Base-by-base conservation (phyloP, 2,888 invertebrate species). In the Nomada hirtipes region DNA sequence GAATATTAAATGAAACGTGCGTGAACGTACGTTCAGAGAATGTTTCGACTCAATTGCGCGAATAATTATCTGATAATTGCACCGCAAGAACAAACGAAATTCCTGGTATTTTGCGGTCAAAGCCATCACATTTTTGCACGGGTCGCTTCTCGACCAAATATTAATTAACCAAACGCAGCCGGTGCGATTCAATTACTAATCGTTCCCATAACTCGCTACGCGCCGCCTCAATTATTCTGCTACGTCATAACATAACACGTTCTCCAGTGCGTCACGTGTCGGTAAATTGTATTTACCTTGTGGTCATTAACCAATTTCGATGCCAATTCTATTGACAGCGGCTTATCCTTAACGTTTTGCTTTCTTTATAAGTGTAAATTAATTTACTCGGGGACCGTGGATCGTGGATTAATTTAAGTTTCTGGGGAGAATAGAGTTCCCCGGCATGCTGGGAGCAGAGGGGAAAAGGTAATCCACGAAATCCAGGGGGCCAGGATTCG, bases 121-220 rank as follows among this genome's bases (percentile, higher is more conserved):
- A 55, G 13, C 7, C 15, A 18, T 20, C 18, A 18, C 50, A 61
- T 36, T 67, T 61, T 42, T 63, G 52, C 11, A 2, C 23, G 13
- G 13, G 23, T 9, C n/a, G 69, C 44, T 11, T 23, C 36, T 20
- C 42, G 44, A 42, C 18, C 20, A 63, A 53, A 67, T 64, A 83
- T 76, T 73, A 79, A 83, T 84, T 83, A 83, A 79, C 68, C 61
- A 23, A 63, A 50, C 72, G 29, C 26, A 0, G 3, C n/a, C 47
- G 44, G 9, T n/a, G 67, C 59, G 44, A 57, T 76, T 18, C 70
- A 76, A 68, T 77, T 53, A 18, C 10, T 72, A 57, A 57, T 29
- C 61, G 77, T 68, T 63, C 36, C 70, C 47, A 76, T 68, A 73
- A 83, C 18, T 83, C 15, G 68, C 68, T 74, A 60, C 64, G 36